Percentiles rank a stretch among this genome's conserved stretches.
Conservation (phyloP, 2,113 vertebrate genomes). For the Mormoops blainvillei region DNA sequence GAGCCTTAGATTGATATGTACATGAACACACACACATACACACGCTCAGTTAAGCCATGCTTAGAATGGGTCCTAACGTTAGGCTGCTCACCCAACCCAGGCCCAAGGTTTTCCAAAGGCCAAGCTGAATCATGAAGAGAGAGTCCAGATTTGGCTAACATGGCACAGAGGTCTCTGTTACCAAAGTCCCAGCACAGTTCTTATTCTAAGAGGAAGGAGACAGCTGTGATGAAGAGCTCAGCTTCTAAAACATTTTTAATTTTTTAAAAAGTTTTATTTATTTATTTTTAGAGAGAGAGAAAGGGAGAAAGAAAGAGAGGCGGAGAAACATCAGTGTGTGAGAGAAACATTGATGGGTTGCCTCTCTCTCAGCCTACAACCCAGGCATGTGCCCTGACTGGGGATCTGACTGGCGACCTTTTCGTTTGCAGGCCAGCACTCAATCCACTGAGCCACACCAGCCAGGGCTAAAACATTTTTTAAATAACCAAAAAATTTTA, state of each 20-base stretch:
- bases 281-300: too few relatives aligned
- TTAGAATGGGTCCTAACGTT: neutral
- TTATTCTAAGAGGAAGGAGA: conserved; percentile 17
- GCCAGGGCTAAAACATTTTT: neutral
- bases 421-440: too few relatives aligned
- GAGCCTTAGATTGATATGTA: neutral
- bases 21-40: neutral
- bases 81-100: neutral
- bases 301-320: too few relatives aligned
- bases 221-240: neutral
- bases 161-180: neutral
- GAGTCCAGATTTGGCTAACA: neutral
- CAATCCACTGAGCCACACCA: too few relatives aligned
- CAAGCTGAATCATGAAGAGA: neutral
- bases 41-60: neutral
- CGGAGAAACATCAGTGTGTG: too few relatives aligned
- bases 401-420: too few relatives aligned
- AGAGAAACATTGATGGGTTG: too few relatives aligned
- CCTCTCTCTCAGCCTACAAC: too few relatives aligned
- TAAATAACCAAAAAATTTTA: neutral
- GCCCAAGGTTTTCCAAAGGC: neutral
- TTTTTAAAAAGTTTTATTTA: too few relatives aligned
- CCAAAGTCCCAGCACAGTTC: neutral
- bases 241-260: neutral
- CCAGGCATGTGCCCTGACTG: too few relatives aligned